These are phyloP conservation scores for Danio rerio DNA, from an alignment of 2,113 vertebrate species.

Conservation along the genomic window GRCz12tu NC_133182.1:53273501-53274000, in stretches of 20 bases:
- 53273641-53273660: conserved; percentile 22
- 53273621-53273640: conserved; percentile 18
- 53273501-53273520: not conserved
- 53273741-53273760: not conserved
- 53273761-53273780: no score
- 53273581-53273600: not conserved
- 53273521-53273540: not conserved
- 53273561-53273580: conserved; percentile 33
- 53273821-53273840: no score
- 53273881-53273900: no score
- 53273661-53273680: not conserved
- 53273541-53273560: not conserved
- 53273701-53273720: not conserved
- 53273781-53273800: no score
- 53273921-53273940: no score
- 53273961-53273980: no score
- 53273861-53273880: no score
- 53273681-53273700: not conserved
- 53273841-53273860: no score
- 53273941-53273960: no score
- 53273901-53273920: no score
- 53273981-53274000: no score
- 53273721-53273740: not conserved
- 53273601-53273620: conserved; percentile 3
- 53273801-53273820: no score